A percentile compares a stretch with the other conserved stretches of the same genome.
These are phyloP conservation scores for Papio anubis DNA, from an alignment of 2,113 vertebrate genomes.

Conservation along the genomic window DNA sequence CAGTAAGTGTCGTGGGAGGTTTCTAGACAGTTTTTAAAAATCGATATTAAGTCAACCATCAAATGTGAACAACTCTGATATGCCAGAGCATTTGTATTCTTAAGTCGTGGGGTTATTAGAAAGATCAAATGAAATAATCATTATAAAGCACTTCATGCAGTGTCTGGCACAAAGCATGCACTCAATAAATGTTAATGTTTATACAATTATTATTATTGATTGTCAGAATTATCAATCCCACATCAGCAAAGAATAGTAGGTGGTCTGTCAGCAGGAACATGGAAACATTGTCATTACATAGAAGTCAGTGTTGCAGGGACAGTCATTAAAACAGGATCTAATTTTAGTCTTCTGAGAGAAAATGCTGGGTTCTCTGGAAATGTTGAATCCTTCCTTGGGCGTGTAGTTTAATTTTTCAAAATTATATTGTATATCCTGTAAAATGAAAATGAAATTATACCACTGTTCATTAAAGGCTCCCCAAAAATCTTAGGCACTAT, in stretches of 20 bases:
- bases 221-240: slow-evolving; percentile 46
- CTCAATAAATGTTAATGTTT: slow-evolving; percentile 42
- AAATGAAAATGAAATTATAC: slow-evolving; percentile 57
- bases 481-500: slow-evolving; percentile 36
- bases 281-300: slow-evolving; percentile 50
- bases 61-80: slow-evolving; percentile 6
- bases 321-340: slow-evolving; percentile 61
- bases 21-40: not conserved
- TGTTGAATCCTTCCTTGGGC: slow-evolving; percentile 45
- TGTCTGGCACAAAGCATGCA: slow-evolving; percentile 5
- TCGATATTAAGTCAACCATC: slow-evolving; percentile 35
- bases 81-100: slow-evolving; percentile 39
- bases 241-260: slow-evolving; percentile 34
- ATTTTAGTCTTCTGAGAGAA: slow-evolving; percentile 54
- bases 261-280: slow-evolving; percentile 42
- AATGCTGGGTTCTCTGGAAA: slow-evolving; percentile 60
- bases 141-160: slow-evolving; percentile 46
- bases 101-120: slow-evolving; percentile 10
- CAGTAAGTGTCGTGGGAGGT: not conserved
- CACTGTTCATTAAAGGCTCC: slow-evolving; percentile 30
- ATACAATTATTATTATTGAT: slow-evolving; percentile 34
- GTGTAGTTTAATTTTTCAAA: slow-evolving; percentile 57
- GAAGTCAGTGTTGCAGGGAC: slow-evolving; percentile 22
- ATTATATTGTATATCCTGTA: slow-evolving; percentile 54
- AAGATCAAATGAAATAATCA: slow-evolving; percentile 55